Base-by-base conservation (phyloP, 2,797 vertebrate species). In the Luscinia luscinia region DNA sequence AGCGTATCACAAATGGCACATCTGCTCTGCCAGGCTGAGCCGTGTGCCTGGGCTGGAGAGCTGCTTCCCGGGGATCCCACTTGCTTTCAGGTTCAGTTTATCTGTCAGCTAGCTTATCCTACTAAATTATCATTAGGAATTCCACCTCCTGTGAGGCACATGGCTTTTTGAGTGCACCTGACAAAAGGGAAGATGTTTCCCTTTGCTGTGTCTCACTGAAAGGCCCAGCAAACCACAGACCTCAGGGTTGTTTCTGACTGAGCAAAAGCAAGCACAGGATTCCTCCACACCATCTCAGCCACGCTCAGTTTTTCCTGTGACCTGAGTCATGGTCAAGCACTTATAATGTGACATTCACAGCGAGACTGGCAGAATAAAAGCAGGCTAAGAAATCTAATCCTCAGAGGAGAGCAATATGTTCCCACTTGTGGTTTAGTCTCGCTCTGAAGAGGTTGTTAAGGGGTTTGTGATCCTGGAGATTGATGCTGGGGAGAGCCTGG, bases 21-120 rank as follows among this genome's bases (percentile, higher is more conserved):
- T 92, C 93, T 97, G 87, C n/a, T 95, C 45, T 84, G 84, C 70
- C 55, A 83, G 83, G 76, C 76, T 57, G 73, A 92, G 87, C 55
- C 4, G 9, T 51, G 80, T 66, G 83, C 68, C 62, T 55, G 62
- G 91, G 73, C 90, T 81, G 51, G 36, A 87, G 76, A 78, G 76
- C 77, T 58, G 62, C 85, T 84, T 82, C 68, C 73, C 34, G 58
- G 86, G 80, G 68, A 77, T 85, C 87, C 61, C 63, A n/a, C 78
- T 77, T 41, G 52, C 84, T 84, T 61, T 51, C 76, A 73, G 24
- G 11, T 63, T 92, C 89, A 38, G 16, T 62, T 78, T 36, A 88
- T 73, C 45, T 84, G 40, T 22, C 26, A 89, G 38, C 45, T 27
- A 89, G 38, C 45, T 27, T 34, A 49, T 36, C 69, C 55, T 52